These are phyloP conservation scores for Ennomos erosarius DNA, from an alignment of 2,888 invertebrate species.

Conservation along the genomic window DNA sequence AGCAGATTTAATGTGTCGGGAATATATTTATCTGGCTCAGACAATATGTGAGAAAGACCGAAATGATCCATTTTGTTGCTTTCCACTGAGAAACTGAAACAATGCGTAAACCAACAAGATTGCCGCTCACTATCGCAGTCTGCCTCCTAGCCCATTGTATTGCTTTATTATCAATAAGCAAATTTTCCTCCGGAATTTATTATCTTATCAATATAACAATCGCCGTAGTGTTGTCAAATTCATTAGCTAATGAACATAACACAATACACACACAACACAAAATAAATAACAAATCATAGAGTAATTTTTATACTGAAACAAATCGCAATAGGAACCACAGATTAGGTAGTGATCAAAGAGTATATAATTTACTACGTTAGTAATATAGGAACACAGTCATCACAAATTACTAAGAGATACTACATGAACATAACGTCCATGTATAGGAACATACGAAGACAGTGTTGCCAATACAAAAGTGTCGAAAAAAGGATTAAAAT, in stretches of 20 bases:
- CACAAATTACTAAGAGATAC: no score
- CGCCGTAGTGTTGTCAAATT: constrained; percentile 14
- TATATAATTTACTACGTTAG: no score
- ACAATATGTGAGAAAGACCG: constrained; percentile 86
- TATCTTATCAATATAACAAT: constrained; percentile 59
- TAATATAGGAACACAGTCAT: no score
- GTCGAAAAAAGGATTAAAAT: no score
- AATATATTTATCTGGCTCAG: constrained; percentile 91
- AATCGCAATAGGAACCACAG: no score
- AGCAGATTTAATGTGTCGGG: constrained; percentile 97
- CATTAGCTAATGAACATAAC: background rate
- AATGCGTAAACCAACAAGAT: constrained; percentile 41
- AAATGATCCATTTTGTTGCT: constrained; percentile 74
- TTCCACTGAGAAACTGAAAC: constrained; percentile 20
- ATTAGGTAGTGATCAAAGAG: no score
- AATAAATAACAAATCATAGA: no score
- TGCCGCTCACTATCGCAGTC: constrained; percentile 53
- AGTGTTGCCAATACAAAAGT: no score
- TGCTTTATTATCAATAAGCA: constrained; percentile 65
- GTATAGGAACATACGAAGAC: no score
- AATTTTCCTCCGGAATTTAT: constrained; percentile 55
- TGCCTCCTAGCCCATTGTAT: constrained; percentile 64
- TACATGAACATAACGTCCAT: no score
- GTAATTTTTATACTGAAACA: no score
- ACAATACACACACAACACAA: background rate